phyloP scores from a whole-genome alignment of 2,113 vertebrate species.

The Prolemur simus region DNA sequence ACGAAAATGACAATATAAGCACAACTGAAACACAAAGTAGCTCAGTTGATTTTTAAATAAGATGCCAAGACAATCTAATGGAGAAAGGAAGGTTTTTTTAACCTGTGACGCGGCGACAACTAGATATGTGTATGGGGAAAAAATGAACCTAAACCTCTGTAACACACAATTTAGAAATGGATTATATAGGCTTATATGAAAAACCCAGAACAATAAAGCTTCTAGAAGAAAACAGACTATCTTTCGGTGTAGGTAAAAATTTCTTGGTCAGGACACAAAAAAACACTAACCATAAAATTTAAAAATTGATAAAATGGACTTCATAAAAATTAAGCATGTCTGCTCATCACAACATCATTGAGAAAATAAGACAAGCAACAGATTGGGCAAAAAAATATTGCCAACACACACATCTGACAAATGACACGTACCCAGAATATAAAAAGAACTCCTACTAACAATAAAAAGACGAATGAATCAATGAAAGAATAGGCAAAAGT shows the following conservation, averaged over 20 bases:
- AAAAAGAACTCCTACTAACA: background rate
- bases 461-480: background rate
- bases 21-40: background rate
- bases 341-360: background rate
- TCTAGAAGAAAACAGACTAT: background rate
- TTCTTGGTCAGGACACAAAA: background rate
- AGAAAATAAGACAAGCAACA: background rate
- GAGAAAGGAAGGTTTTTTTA: background rate
- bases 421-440: background rate
- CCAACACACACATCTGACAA: background rate
- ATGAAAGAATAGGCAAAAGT: background rate
- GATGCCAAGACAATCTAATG: background rate
- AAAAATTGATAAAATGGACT: background rate
- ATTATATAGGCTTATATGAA: background rate
- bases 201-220: background rate
- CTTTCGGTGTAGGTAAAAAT: background rate
- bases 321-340: background rate
- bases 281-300: background rate
- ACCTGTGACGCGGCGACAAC: background rate
- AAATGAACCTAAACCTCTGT: background rate
- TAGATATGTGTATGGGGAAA: background rate
- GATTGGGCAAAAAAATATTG: background rate
- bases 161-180: background rate
- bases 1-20: background rate
- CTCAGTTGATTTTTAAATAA: background rate